Evolutionary conservation across 2,113 vertebrate genomes (phyloP), one percentile per base, ranked within the genome.

Genomic region (Hydropotes inermis): DNA sequence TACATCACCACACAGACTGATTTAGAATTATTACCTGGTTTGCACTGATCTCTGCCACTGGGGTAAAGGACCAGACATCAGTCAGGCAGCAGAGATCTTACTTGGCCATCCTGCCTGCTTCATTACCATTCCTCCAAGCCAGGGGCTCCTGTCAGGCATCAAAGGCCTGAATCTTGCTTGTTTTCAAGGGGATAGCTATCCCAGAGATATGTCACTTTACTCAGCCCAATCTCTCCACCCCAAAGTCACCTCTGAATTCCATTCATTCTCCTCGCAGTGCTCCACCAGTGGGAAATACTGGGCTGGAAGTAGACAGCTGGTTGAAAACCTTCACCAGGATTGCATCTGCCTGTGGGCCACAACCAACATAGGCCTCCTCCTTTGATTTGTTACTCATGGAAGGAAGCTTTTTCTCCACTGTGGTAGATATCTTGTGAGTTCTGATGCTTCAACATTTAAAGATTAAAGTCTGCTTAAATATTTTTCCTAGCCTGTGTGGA

Each of bases 11-110:
- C 81, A 39, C 47, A 83, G 45, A 92, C n/a, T 94, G 64, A 92
- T 79, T 93, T 96, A 83, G 52, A 86, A 88, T 87, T 87, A 91
- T 94, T 61, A 92, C 67, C 47, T 57, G 82, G 21, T 78, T 78
- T 81, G 10, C 33, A 45, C 79, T 87, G 84, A 83, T 67, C 81
- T 39, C 70, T 96, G 83, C 27, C 55, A 64, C 47, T 89, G 14
- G 50, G 33, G 30, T 88, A 96, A 83, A 91, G 54, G 25, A 25
- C 60, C 86, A 94, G 15, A 74, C 64, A 47, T 64, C 33, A 91
- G n/a, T 74, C 25, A 81, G 25, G 45, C 33, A 87, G 7, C 64
- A 86, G 60, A 21, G 4, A 15, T 87, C 74, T 74, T 94, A 57
- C 43, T 39, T 92, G 57, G 17, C 74, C 47, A 43, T 89, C 7